Evolutionary conservation across 1,140 invertebrate species (phyloP), one percentile per base, ranked within the genome.

Genomic region (Riptortus pedestris): DNA sequence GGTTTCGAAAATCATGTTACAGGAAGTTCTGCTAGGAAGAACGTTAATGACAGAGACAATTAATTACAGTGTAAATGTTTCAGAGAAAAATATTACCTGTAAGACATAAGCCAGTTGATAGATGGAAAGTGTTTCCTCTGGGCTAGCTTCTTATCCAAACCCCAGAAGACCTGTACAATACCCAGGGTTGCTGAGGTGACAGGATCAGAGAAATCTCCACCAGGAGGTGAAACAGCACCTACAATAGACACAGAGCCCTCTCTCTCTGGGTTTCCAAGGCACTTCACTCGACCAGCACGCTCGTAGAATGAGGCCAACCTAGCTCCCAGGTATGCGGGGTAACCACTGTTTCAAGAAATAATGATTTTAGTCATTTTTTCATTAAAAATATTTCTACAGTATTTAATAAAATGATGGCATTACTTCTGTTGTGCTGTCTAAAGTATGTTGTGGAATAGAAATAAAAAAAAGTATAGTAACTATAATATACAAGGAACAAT

Each of bases 161-260:
- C 97, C 96, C 96, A 99, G 81, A 98, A 98, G 74, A 99, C 97
- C 80, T 99, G 96, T 22, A 99, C 96, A 75, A 99, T 99, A 85
- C 95, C 93, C 58, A 99, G 83, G 24, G 97, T 99, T 64, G 96
- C 96, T 7, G 96, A 95, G 4, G 97, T 99, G 26, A 99, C 97
- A 65, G 97, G 97, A 84, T 99, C 97, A 31, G 97, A 98, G 82
- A 99, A 99, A 78, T 99, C 97, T 83, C 97, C 96, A 83, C 96
- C 96, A 76, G 96, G 96, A 52, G 96, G 96, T 16, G 96, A 99
- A 66, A 99, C 96, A 72, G 97, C 97, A 72, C 97, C 97, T 47
- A 99, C 97, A 79, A 99, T 99, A 72, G 93, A 98, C 45, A 99
- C 96, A 66, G 93, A 97, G 68, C 96, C 87, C 79, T 99, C 96